Percentiles rank a stretch among this genome's conserved stretches.
Evolutionary conservation across 2,888 invertebrate species (phyloP).

Genomic region (Apamea monoglypha): DNA sequence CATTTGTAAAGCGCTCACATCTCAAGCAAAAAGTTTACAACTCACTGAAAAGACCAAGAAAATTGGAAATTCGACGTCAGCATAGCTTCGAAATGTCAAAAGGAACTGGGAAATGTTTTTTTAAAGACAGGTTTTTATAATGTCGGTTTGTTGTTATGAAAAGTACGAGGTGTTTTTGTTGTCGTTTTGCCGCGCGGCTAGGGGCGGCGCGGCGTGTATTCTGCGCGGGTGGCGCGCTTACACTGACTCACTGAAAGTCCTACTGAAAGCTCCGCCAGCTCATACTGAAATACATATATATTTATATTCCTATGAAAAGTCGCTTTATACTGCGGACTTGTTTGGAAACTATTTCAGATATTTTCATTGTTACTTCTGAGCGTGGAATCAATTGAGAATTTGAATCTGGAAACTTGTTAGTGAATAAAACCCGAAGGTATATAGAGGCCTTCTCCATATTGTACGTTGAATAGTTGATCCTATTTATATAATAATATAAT

Average conservation of each 20-base stretch:
- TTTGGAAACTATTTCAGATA: constrained; percentile 50
- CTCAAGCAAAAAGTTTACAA: constrained; percentile 41
- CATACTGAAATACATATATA: constrained; percentile 60
- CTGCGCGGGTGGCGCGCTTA: constrained; percentile 66
- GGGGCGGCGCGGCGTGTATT: constrained; percentile 64
- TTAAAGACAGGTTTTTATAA: constrained; percentile 20
- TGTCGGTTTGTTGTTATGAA: constrained; percentile 55
- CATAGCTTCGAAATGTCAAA: constrained; percentile 19
- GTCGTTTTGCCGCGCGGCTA: constrained; percentile 43
- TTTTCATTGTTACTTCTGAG: constrained; percentile 22
- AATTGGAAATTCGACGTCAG: constrained; percentile 27
- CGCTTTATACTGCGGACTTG: constrained; percentile 40
- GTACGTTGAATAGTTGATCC: neutral
- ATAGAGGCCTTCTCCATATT: neutral
- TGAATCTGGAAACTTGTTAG: constrained; percentile 24
- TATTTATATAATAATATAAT: too few relatives aligned
- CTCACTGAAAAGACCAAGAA: constrained; percentile 12
- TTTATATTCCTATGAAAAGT: constrained; percentile 59
- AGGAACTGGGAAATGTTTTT: constrained; percentile 18
- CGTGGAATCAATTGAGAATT: constrained; percentile 29
- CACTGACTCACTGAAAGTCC: constrained; percentile 62
- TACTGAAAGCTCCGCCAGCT: constrained; percentile 60
- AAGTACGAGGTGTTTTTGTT: constrained; percentile 49
- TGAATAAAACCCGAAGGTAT: neutral
- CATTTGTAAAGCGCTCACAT: constrained; percentile 35